These are phyloP conservation scores for Drosophila lacertosa DNA, from an alignment of 1,140 invertebrate species.

Conservation along the genomic window DNA sequence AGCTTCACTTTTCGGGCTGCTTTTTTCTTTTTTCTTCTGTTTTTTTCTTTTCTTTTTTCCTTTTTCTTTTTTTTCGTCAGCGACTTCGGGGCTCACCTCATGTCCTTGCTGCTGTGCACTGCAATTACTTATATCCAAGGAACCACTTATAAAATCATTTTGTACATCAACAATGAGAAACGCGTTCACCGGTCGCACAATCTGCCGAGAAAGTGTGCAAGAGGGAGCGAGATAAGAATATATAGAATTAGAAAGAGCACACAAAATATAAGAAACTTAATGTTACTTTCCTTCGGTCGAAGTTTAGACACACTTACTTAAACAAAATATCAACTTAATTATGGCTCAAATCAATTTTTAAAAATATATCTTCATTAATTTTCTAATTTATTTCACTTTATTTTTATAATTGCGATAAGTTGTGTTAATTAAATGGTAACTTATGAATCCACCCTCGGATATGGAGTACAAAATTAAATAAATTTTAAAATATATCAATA, in stretches of 20 bases:
- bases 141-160: slow-evolving; percentile 98
- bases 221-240: slow-evolving; percentile 25
- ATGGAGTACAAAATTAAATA: too few species aligned
- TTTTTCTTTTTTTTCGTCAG: slow-evolving; percentile 25
- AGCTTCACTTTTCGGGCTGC: slow-evolving; percentile 9
- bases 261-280: slow-evolving; percentile 5
- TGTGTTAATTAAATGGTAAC: too few species aligned
- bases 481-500: too few species aligned
- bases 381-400: too few species aligned
- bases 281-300: not conserved
- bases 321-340: too few species aligned
- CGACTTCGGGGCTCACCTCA: slow-evolving; percentile 86
- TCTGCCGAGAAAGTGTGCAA: slow-evolving; percentile 85
- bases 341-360: too few species aligned
- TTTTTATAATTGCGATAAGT: too few species aligned
- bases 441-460: too few species aligned
- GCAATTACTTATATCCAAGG: slow-evolving; percentile 96
- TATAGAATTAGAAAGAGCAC: slow-evolving; percentile 29
- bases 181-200: slow-evolving; percentile 94
- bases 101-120: slow-evolving; percentile 95
- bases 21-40: slow-evolving; percentile 11
- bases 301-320: not conserved
- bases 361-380: too few species aligned
- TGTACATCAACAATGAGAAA: slow-evolving; percentile 98
- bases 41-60: slow-evolving; percentile 4